These are phyloP conservation scores for Drosophila yooni DNA, from an alignment of 2,888 invertebrate genomes.

Conservation along the genomic window DNA sequence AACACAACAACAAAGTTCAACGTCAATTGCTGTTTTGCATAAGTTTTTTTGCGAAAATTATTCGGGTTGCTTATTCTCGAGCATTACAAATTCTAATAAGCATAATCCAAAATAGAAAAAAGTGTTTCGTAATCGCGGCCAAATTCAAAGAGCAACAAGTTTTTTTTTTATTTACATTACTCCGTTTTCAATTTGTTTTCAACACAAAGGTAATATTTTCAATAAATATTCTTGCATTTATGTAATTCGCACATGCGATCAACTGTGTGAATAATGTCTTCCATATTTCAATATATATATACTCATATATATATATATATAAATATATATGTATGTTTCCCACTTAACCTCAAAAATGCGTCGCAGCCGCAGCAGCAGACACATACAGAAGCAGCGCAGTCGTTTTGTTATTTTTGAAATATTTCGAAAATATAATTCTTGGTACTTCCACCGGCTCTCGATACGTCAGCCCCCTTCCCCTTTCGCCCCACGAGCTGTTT, in stretches of 20 bases:
- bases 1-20: slow-evolving; percentile 26
- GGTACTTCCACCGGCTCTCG: slow-evolving; percentile 53
- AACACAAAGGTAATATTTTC: slow-evolving; percentile 29
- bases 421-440: slow-evolving; percentile 69
- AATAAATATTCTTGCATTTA: slow-evolving; percentile 36
- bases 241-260: slow-evolving; percentile 39
- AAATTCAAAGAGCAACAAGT: slow-evolving; percentile 47
- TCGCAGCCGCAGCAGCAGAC: slow-evolving; percentile 19
- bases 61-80: slow-evolving; percentile 50
- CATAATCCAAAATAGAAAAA: slow-evolving; percentile 33
- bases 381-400: slow-evolving; percentile 20
- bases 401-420: slow-evolving; percentile 65
- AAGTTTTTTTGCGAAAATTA: slow-evolving; percentile 43
- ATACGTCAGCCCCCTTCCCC: slow-evolving; percentile 7
- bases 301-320: not conserved
- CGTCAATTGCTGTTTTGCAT: slow-evolving; percentile 36
- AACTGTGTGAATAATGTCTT: slow-evolving; percentile 15
- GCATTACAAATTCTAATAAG: slow-evolving; percentile 46
- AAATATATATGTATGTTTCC: slow-evolving; percentile 6
- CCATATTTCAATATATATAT: slow-evolving; percentile 23
- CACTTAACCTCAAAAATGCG: slow-evolving; percentile 72
- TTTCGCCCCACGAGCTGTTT: slow-evolving; percentile 40
- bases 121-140: slow-evolving; percentile 76
- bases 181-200: slow-evolving; percentile 1
- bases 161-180: slow-evolving; percentile 35